Conservation (phyloP, 2,797 vertebrate genomes). For the Perodicticus potto region DNA sequence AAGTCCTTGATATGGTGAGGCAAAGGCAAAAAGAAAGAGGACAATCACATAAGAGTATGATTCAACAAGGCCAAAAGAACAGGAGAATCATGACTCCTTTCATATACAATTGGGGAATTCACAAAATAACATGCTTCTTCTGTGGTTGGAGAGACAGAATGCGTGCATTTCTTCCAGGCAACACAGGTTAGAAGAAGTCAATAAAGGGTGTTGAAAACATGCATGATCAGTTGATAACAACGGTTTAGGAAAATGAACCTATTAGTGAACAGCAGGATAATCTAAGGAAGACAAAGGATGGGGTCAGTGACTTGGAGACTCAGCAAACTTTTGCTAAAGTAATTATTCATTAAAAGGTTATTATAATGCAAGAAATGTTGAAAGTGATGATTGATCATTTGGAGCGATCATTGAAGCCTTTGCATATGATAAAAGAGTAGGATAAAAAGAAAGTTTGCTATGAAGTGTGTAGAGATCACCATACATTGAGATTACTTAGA, state of each 20-base stretch:
- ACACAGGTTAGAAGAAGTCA: slow-evolving; percentile 9
- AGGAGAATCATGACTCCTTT: neutral
- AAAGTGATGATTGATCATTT: neutral
- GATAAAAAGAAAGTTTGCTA: neutral
- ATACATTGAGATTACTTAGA: neutral
- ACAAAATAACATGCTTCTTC: neutral
- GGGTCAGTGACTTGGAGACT: neutral
- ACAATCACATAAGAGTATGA: neutral
- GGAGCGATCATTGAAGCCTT: neutral
- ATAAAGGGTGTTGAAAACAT: neutral
- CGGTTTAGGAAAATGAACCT: slow-evolving; percentile 5
- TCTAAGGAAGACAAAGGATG: neutral
- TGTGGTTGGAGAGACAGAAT: neutral
- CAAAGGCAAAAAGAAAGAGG: neutral
- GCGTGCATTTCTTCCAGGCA: neutral
- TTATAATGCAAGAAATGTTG: neutral
- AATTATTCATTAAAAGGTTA: slow-evolving; percentile 8
- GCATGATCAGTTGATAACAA: neutral
- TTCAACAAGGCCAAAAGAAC: neutral
- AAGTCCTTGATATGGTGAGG: neutral
- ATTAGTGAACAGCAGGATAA: neutral
- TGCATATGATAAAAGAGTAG: neutral
- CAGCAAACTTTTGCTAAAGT: neutral
- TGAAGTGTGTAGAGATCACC: neutral
- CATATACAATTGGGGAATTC: neutral